Conservation (phyloP, 2,797 vertebrate species). For the Botia almorhae region DNA sequence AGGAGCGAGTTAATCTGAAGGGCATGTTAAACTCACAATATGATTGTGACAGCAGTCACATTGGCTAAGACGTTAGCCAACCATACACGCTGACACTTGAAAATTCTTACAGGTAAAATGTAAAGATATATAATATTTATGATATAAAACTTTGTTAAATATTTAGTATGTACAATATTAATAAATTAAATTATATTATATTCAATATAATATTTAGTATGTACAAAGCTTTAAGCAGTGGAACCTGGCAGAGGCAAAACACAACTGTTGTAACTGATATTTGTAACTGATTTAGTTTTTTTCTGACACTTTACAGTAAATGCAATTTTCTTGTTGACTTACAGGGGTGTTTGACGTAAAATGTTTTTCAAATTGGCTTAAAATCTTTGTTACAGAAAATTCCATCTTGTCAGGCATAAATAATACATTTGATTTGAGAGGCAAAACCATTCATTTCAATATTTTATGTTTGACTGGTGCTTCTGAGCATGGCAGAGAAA, state of each 20-base stretch:
- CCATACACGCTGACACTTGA: too few species aligned
- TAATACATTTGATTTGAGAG: slow-evolving; percentile 53
- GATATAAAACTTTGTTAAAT: not conserved
- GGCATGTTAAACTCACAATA: too few species aligned
- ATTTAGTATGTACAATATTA: not conserved
- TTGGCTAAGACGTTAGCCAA: too few species aligned
- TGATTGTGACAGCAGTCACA: too few species aligned
- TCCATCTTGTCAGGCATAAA: slow-evolving; percentile 58
- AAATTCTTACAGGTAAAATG: not conserved
- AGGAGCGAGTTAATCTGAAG: too few species aligned
- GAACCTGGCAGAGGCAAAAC: not conserved
- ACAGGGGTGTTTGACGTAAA: not conserved
- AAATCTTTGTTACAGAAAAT: too few species aligned
- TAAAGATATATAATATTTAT: not conserved
- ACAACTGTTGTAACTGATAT: not conserved
- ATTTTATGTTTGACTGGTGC: slow-evolving; percentile 52
- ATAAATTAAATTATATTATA: too few species aligned
- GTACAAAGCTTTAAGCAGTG: not conserved
- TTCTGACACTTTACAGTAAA: not conserved
- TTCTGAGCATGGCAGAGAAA: slow-evolving; percentile 56
- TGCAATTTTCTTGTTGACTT: not conserved
- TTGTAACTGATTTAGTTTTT: too few species aligned
- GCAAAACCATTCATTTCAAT: slow-evolving; percentile 47
- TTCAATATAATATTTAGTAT: too few species aligned
- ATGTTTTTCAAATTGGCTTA: not conserved